These are phyloP conservation scores for Alfaro cultratus DNA, from an alignment of 2,797 vertebrate species.

Conservation along the genomic window DNA sequence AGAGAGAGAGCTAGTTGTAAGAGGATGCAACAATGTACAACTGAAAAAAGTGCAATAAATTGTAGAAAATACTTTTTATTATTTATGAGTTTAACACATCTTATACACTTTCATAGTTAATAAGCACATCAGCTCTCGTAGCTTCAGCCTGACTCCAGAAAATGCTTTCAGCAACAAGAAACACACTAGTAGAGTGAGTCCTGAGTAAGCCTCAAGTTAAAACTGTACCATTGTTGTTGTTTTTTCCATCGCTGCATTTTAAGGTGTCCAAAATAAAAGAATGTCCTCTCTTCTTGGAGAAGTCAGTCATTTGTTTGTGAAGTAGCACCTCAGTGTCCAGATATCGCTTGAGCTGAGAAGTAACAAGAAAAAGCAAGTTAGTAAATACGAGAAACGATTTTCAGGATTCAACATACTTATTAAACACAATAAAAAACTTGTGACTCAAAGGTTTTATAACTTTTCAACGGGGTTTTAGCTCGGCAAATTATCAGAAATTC, in stretches of 20 bases:
- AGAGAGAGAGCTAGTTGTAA: too few species aligned
- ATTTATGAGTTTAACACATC: constrained; percentile 72
- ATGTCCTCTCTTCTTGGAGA: constrained; percentile 49
- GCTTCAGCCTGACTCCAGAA: constrained; percentile 37
- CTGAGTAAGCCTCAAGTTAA: constrained; percentile 45
- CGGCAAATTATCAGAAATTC: not conserved
- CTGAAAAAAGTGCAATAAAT: constrained; percentile 86
- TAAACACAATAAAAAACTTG: not conserved
- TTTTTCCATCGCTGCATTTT: constrained; percentile 45
- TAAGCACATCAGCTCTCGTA: constrained; percentile 61
- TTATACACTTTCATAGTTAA: constrained; percentile 67
- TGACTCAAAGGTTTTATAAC: not conserved
- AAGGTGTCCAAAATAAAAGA: constrained; percentile 38
- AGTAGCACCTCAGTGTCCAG: constrained; percentile 85
- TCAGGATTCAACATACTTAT: not conserved
- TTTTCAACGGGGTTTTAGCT: not conserved
- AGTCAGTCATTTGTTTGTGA: constrained; percentile 42
- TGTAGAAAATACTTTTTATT: constrained; percentile 82
- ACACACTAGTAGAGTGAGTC: constrained; percentile 37
- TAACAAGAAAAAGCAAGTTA: constrained; percentile 33
- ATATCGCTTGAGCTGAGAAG: constrained; percentile 89
- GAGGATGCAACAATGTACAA: constrained; percentile 80
- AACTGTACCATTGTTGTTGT: constrained; percentile 39
- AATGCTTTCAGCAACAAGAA: constrained; percentile 54
- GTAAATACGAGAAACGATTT: not conserved